These are phyloP conservation scores for Syngnathus scovelli DNA, from an alignment of 2,113 vertebrate species.

Conservation along the genomic window DNA sequence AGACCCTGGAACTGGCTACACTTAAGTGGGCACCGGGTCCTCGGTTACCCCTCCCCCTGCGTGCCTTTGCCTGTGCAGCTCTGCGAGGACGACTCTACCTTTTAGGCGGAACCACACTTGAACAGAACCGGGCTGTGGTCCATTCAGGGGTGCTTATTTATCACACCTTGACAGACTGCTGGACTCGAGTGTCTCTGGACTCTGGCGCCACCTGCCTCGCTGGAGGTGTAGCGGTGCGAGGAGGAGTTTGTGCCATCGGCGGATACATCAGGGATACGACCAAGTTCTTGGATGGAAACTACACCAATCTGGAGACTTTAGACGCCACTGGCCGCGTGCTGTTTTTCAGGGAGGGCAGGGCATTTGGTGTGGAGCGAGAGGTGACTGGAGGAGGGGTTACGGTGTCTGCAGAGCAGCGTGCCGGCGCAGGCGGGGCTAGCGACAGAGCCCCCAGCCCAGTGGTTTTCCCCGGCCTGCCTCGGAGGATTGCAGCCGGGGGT, in stretches of 20 bases:
- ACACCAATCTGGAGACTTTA: conserved; percentile 71
- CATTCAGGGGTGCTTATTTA: conserved; percentile 78
- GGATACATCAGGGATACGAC: conserved; percentile 75
- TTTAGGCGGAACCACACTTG: conserved; percentile 74
- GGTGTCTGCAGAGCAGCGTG: conserved; percentile 52
- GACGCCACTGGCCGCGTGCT: conserved; percentile 75
- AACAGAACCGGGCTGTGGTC: conserved; percentile 72
- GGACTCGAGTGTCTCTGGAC: conserved; percentile 73
- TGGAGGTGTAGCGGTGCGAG: conserved; percentile 74
- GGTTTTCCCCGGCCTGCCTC: conserved; percentile 73
- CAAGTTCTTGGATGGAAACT: conserved; percentile 72
- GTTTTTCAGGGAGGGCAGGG: conserved; percentile 73
- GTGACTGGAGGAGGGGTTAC: conserved; percentile 50
- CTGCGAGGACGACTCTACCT: conserved; percentile 74
- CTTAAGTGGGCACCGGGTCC: conserved; percentile 47
- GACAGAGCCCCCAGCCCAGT: conserved; percentile 72
- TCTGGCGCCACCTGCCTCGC: conserved; percentile 74
- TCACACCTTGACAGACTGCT: conserved; percentile 69
- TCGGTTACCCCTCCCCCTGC: conserved; percentile 53
- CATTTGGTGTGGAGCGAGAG: conserved; percentile 65
- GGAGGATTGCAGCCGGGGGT: conserved; percentile 70
- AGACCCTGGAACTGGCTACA: conserved; percentile 61
- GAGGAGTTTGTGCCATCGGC: conserved; percentile 76
- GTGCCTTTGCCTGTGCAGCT: conserved; percentile 68
- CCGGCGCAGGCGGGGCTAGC: conserved; percentile 52